Evolutionary conservation across 2,888 invertebrate species (phyloP).

Genomic region (Junonia oenone): DNA sequence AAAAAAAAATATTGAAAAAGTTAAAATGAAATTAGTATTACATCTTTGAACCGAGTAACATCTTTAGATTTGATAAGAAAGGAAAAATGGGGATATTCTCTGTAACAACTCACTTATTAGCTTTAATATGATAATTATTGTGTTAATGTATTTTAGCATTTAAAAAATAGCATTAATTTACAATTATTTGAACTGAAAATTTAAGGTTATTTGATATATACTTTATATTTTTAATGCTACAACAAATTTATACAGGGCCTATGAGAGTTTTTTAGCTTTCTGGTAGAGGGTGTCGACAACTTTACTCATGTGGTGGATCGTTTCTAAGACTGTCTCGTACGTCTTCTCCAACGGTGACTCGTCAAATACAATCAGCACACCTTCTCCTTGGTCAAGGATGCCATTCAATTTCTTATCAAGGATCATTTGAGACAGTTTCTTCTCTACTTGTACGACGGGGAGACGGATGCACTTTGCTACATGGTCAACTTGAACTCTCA

Average conservation of each 20-base stretch:
- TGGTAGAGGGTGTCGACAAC: slow-evolving; percentile 99
- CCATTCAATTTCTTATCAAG: slow-evolving; percentile 98
- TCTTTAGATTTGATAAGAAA: slow-evolving; percentile 36
- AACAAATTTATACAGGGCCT: slow-evolving; percentile 65
- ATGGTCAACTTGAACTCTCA: slow-evolving; percentile 95
- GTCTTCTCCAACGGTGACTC: slow-evolving; percentile 96
- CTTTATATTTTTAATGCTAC: slow-evolving; percentile 65
- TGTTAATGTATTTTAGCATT: slow-evolving; percentile 45
- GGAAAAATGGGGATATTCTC: slow-evolving; percentile 23
- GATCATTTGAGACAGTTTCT: slow-evolving; percentile 99
- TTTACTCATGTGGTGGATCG: slow-evolving; percentile 99
- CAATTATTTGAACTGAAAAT: slow-evolving; percentile 63
- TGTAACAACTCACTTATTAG: slow-evolving; percentile 19
- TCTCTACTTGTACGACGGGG: slow-evolving; percentile 94
- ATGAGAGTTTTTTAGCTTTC: slow-evolving; percentile 99
- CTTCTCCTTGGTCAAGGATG: slow-evolving; percentile 98
- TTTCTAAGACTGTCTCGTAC: slow-evolving; percentile 97
- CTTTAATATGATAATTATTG: slow-evolving; percentile 16
- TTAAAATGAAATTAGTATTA: slow-evolving; percentile 52
- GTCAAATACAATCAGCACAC: slow-evolving; percentile 98
- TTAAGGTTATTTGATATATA: slow-evolving; percentile 69
- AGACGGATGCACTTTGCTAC: slow-evolving; percentile 94
- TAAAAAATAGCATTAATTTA: slow-evolving; percentile 66
- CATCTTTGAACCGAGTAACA: slow-evolving; percentile 50
- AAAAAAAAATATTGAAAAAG: no score